Conservation (phyloP, 2,113 vertebrate genomes). For the Peromyscus maniculatus region DNA sequence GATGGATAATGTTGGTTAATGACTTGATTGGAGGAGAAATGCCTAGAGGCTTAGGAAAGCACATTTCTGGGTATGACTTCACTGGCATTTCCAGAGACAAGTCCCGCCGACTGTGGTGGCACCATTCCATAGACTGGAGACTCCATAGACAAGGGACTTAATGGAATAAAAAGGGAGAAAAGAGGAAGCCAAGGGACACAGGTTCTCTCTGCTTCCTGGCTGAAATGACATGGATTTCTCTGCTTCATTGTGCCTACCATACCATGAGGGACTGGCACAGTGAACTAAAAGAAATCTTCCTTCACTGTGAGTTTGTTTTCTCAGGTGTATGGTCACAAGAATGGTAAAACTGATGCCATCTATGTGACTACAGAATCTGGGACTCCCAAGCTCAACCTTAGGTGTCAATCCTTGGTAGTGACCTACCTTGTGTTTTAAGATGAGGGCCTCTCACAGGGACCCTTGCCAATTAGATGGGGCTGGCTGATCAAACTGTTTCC, state of each 20-base stretch:
- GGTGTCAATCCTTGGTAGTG: not conserved
- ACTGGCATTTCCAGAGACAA: not conserved
- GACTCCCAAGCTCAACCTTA: not conserved
- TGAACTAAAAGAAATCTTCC: not conserved
- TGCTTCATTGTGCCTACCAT: not conserved
- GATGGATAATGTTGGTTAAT: not conserved
- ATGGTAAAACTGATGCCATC: not conserved
- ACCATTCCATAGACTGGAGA: too few relatives aligned
- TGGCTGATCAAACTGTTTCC: not conserved
- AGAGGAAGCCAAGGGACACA: not conserved
- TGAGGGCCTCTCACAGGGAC: not conserved
- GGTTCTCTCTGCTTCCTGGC: not conserved
- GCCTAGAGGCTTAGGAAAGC: not conserved
- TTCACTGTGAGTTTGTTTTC: not conserved
- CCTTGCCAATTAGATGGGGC: not conserved
- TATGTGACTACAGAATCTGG: not conserved
- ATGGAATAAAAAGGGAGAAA: not conserved
- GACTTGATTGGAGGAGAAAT: not conserved
- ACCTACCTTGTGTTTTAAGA: not conserved
- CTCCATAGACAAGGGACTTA: not conserved
- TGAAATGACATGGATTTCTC: not conserved
- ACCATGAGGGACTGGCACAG: too few relatives aligned
- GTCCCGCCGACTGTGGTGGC: not conserved
- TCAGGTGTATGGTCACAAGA: not conserved
- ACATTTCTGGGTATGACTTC: not conserved